A percentile compares a stretch with the other conserved stretches of the same genome.
Evolutionary conservation across 2,888 invertebrate species (phyloP).

Genomic region (Therioaphis trifolii): DNA sequence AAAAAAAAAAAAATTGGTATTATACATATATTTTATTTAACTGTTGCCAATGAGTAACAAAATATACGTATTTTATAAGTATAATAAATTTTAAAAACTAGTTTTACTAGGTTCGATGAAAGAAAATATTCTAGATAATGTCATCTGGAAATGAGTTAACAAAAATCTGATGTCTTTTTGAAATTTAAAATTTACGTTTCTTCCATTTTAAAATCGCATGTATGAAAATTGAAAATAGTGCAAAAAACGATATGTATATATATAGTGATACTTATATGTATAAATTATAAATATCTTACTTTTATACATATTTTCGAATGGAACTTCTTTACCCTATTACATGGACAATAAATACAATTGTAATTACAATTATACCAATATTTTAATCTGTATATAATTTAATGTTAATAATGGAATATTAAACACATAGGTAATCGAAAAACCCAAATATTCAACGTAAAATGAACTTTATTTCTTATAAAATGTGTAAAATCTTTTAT

Average conservation of each 20-base stretch:
- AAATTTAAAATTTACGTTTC: not conserved
- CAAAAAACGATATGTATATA: not conserved
- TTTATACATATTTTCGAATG: no score
- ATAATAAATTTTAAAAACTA: constrained; percentile 44
- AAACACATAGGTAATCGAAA: no score
- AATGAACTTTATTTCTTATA: no score
- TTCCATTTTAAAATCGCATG: no score
- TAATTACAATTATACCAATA: no score
- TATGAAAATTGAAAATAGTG: not conserved
- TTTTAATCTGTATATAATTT: no score
- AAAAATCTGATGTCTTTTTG: not conserved
- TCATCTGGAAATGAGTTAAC: constrained; percentile 11
- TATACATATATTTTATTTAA: constrained; percentile 32
- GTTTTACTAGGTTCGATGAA: constrained; percentile 13
- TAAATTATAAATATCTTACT: no score
- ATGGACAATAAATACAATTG: no score
- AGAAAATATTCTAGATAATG: constrained; percentile 11
- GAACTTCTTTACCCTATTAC: no score
- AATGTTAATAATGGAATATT: no score
- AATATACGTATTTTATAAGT: not conserved
- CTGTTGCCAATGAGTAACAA: not conserved
- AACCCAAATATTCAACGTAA: no score
- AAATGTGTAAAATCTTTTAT: not conserved
- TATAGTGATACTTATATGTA: not conserved
- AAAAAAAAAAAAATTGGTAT: not conserved